phyloP scores from a whole-genome alignment of 2,113 vertebrate genomes.

The Tangachromis dhanisi region DNA sequence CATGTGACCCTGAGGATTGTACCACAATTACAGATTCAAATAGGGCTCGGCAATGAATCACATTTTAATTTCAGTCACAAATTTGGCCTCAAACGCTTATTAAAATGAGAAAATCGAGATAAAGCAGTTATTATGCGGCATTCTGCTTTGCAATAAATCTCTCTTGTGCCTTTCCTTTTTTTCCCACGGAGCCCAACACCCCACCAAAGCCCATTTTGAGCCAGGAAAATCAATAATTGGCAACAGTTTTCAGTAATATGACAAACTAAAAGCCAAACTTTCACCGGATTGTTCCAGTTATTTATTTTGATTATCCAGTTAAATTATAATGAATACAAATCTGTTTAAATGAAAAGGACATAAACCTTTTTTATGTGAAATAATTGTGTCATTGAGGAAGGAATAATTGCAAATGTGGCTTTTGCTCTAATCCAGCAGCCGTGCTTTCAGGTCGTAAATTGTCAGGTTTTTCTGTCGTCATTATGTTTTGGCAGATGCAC shows the following conservation, averaged over 20 bases:
- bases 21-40: background rate
- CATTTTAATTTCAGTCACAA: background rate
- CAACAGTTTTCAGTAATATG: background rate
- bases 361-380: background rate
- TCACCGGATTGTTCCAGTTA: background rate
- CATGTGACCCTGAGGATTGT: background rate
- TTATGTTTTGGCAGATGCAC: background rate
- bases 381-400: background rate
- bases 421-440: background rate
- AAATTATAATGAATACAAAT: background rate
- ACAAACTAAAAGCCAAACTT: background rate
- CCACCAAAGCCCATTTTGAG: fast-evolving
- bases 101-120: background rate
- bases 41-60: background rate
- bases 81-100: background rate
- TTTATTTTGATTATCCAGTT: background rate
- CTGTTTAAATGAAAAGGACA: background rate
- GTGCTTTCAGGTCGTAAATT: background rate
- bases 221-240: background rate
- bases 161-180: background rate
- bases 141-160: background rate
- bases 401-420: background rate
- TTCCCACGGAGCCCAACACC: fast-evolving
- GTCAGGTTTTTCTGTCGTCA: background rate
- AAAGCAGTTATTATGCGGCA: background rate